Conservation (phyloP, 2,797 vertebrate species). For the Typhlichthys eigenmanni region DNA sequence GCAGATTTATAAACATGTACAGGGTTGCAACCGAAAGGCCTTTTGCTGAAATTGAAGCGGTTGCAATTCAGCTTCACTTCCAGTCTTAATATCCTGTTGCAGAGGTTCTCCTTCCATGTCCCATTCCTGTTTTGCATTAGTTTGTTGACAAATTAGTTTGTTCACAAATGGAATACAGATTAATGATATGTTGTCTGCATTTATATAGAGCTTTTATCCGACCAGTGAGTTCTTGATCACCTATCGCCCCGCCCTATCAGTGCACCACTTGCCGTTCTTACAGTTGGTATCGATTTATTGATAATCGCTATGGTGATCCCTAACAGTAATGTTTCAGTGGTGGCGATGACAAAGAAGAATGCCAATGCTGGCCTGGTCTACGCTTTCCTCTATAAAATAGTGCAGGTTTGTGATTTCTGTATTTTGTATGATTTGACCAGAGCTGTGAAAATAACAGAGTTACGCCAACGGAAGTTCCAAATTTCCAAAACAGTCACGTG, state of each 20-base stretch:
- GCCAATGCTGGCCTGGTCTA: constrained; percentile 82
- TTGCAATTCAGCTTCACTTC: not conserved
- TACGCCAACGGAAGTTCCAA: no score
- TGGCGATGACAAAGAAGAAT: constrained; percentile 84
- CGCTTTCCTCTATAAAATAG: constrained; percentile 83
- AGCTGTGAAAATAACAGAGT: not conserved
- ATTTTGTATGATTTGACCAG: not conserved
- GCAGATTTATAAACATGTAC: not conserved
- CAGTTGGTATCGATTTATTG: not conserved
- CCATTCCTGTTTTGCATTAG: constrained; percentile 8
- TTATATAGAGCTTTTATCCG: no score
- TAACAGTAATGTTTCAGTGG: constrained; percentile 73
- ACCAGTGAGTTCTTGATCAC: no score
- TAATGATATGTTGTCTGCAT: constrained; percentile 23
- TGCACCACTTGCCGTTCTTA: no score
- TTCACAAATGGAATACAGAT: constrained; percentile 33
- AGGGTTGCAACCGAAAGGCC: not conserved
- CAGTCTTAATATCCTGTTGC: constrained; percentile 10
- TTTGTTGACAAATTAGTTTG: constrained; percentile 12
- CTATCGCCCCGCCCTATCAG: no score
- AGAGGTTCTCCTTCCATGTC: constrained; percentile 22
- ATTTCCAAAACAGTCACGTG: no score
- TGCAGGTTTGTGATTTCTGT: constrained; percentile 69
- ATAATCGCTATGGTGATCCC: constrained; percentile 39
- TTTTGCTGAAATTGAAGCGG: no score